Conservation (phyloP, 2,797 vertebrate genomes). For the Urophycis tenuis region DNA sequence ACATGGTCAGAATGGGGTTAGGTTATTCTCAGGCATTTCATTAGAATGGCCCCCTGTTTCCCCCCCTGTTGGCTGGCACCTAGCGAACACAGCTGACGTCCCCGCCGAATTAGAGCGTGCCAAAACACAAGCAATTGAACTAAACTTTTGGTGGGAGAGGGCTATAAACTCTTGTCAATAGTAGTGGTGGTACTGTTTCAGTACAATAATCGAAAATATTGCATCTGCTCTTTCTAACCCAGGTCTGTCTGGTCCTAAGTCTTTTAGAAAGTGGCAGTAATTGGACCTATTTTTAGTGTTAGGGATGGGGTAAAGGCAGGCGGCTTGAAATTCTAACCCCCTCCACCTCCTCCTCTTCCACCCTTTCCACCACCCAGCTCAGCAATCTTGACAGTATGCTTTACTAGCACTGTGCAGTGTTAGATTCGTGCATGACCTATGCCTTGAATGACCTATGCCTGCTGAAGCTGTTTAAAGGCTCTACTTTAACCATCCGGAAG, state of each 20-base stretch:
- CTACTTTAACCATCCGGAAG: conserved; percentile 20
- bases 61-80: conserved; percentile 22
- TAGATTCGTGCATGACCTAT: conserved; percentile 4
- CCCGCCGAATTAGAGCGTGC: conserved; percentile 37
- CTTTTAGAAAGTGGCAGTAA: conserved; percentile 51
- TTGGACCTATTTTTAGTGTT: conserved; percentile 71
- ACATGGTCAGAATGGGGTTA: conserved; percentile 16
- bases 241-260: conserved; percentile 42
- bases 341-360: conserved; percentile 63
- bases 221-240: conserved; percentile 39
- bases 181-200: conserved; percentile 35
- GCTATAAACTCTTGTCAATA: conserved; percentile 31
- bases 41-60: conserved; percentile 27
- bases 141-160: conserved; percentile 17
- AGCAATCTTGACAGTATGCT: conserved; percentile 52
- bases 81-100: conserved; percentile 33
- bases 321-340: conserved; percentile 69
- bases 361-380: conserved; percentile 48
- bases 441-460: conserved; percentile 13
- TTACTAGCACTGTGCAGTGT: conserved; percentile 33
- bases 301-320: conserved; percentile 79
- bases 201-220: conserved; percentile 49
- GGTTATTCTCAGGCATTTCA: conserved; percentile 37
- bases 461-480: conserved; percentile 7
- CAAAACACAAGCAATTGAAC: conserved; percentile 13